These are phyloP conservation scores for Nerophis ophidion DNA, from an alignment of 2,113 vertebrate species.

Conservation along the genomic window DNA sequence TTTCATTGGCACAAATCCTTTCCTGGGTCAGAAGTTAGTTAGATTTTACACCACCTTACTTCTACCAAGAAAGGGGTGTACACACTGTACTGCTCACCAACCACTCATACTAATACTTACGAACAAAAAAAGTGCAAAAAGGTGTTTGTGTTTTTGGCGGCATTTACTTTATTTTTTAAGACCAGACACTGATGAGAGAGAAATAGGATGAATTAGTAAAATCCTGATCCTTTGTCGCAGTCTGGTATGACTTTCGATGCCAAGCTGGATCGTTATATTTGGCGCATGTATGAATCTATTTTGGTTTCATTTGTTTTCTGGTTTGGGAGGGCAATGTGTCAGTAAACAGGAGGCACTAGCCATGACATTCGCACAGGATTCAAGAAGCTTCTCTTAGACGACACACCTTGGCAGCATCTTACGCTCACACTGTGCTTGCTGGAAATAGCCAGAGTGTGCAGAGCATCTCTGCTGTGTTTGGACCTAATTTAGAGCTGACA, in stretches of 20 bases:
- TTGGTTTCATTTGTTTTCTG: constrained; percentile 22
- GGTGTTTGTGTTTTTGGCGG: too few relatives aligned
- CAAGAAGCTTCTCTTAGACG: constrained; percentile 38
- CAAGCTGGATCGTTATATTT: constrained; percentile 12
- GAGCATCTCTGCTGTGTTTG: constrained; percentile 74
- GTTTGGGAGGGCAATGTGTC: constrained; percentile 46
- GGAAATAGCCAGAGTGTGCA: constrained; percentile 72
- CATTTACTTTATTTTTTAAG: too few relatives aligned
- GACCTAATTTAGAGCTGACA: constrained; percentile 76
- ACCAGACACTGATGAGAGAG: too few relatives aligned
- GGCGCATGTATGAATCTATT: constrained; percentile 32
- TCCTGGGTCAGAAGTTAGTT: too few relatives aligned
- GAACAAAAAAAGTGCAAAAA: too few relatives aligned
- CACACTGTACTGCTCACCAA: too few relatives aligned
- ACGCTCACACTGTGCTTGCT: constrained; percentile 66
- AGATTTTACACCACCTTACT: too few relatives aligned
- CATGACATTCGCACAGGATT: constrained; percentile 49
- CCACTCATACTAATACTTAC: too few relatives aligned
- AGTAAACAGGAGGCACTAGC: constrained; percentile 54
- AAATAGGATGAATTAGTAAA: not conserved
- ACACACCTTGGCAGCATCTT: constrained; percentile 59
- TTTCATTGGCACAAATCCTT: too few relatives aligned
- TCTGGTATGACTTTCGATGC: not conserved
- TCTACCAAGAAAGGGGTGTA: too few relatives aligned
- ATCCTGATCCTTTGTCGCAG: not conserved